phyloP scores from a whole-genome alignment of 2,888 invertebrate species.

The Pyralis farinalis region DNA sequence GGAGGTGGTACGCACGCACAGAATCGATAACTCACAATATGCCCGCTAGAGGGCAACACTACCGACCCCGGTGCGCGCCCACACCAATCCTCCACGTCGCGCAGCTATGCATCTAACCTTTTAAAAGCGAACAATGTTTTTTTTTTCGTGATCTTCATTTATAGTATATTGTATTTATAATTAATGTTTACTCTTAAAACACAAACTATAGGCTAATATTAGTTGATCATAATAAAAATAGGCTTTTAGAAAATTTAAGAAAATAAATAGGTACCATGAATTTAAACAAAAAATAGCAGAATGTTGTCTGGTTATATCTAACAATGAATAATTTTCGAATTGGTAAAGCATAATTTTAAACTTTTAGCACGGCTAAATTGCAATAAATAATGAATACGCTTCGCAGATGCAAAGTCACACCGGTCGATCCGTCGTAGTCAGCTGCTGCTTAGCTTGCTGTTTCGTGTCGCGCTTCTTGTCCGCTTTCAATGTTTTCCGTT shows the following conservation, averaged over 20 bases:
- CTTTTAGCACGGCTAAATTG: too few species aligned
- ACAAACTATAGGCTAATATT: too few species aligned
- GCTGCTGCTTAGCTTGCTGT: constrained; percentile 86
- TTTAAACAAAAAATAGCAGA: too few species aligned
- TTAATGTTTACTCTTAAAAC: background rate
- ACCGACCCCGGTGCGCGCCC: constrained; percentile 68
- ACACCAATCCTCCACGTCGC: constrained; percentile 75
- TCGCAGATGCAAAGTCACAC: constrained; percentile 57
- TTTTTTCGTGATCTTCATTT: background rate
- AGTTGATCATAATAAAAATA: too few species aligned
- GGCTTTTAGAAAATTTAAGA: too few species aligned
- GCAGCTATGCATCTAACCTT: constrained; percentile 58
- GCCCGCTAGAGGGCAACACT: constrained; percentile 76
- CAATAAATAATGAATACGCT: too few species aligned
- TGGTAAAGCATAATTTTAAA: too few species aligned
- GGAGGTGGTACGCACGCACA: constrained; percentile 53
- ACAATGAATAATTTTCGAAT: too few species aligned
- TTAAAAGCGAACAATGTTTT: constrained; percentile 38
- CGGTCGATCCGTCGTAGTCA: constrained; percentile 75
- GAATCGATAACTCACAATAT: constrained; percentile 80
- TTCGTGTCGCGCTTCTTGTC: constrained; percentile 83
- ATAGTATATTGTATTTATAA: background rate
- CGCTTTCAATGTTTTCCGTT: constrained; percentile 82
- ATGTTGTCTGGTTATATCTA: too few species aligned
- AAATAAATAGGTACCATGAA: too few species aligned